Base-by-base conservation (phyloP, 2,113 vertebrate genomes). In the Propithecus coquereli region DNA sequence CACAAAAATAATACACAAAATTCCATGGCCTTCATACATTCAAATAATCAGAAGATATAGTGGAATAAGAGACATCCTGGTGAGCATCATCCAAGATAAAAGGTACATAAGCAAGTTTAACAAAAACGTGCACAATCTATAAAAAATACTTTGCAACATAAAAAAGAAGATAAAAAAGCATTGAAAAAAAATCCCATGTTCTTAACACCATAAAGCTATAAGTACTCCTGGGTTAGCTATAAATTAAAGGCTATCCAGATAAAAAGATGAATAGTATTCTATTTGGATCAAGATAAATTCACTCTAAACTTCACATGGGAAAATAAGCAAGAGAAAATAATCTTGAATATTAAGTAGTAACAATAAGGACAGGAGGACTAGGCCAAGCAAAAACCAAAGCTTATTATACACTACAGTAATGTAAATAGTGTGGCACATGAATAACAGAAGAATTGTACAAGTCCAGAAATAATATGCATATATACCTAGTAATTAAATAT, bases 281-380 rank as follows among this genome's bases (percentile, higher is more conserved):
- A 85, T 63, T 57, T 77, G 16, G 8, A 91, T 71, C 10, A 86
- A 79, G 5, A 90, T 66, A 93, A 91, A 65, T 43, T 91, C 20
- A 52, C 10, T 88, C 8, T 54, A 52, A 50, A 73, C 3, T 54
- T 86, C 4, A 73, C 45, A 82, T 22, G 23, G 11, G 73, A 88
- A 96, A 94, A 50, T 13, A 92, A 87, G 5, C 20, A 94, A 89
- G 8, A 18, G 87, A 90, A 92, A 66, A 59, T 71, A 93, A 50
- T 8, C 7, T 89, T 88, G 9, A 68, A 25, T 66, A 80, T 74
- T 77, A 59, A n/a, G 25, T 22, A 11, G 8, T 34, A 79, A 30
- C 3, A 40, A 59, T 52, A 84, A 94, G 6, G 10, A 76, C 6
- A 6, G 25, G 22, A 52, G 2, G 6, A 74, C 6, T 52, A 85